phyloP scores from a whole-genome alignment of 2,888 invertebrate species.

The Tiliacea citrago region DNA sequence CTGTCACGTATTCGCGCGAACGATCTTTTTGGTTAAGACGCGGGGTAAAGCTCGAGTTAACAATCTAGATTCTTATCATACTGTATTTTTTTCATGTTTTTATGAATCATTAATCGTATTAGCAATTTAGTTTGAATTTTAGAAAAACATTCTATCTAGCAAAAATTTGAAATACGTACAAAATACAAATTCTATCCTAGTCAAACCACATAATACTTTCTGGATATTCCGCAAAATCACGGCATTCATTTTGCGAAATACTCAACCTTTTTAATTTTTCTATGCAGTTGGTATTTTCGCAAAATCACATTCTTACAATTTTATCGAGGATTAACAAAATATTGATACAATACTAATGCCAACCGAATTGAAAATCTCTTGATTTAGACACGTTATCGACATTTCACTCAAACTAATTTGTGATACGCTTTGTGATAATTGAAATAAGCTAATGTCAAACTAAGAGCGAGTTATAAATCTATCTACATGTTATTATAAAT shows the following conservation, averaged over 20 bases:
- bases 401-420: conserved; percentile 35
- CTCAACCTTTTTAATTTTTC: background rate
- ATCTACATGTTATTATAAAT: conserved; percentile 29
- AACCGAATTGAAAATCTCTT: conserved; percentile 17
- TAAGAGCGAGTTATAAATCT: conserved; percentile 27
- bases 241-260: conserved; percentile 4
- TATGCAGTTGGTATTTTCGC: conserved; percentile 16
- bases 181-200: conserved; percentile 9
- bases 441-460: conserved; percentile 35
- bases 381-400: conserved; percentile 24
- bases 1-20: too few relatives aligned
- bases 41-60: background rate
- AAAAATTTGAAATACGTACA: conserved; percentile 12
- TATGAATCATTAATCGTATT: background rate
- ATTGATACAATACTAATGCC: conserved; percentile 23
- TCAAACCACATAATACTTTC: background rate
- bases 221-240: background rate
- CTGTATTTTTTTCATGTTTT: background rate
- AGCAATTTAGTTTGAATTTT: background rate
- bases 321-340: conserved; percentile 30
- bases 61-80: background rate
- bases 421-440: conserved; percentile 51
- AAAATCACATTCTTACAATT: conserved; percentile 22
- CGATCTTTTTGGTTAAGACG: too few relatives aligned
- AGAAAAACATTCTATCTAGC: background rate